Conservation (phyloP, 1,140 invertebrate species). For the Lasioglossum albipes region DNA sequence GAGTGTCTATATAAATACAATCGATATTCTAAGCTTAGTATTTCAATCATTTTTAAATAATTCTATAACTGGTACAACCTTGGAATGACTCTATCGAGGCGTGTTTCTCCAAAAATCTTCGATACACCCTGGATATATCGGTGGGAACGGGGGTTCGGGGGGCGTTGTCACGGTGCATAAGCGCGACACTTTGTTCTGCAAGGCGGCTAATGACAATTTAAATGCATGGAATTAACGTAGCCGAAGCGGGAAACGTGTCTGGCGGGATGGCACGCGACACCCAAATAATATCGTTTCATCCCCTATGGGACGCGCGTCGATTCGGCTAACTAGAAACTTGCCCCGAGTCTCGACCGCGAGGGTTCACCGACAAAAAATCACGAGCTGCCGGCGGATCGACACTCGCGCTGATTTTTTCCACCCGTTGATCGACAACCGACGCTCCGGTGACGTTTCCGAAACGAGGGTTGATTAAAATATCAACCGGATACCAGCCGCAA, state of each 20-base stretch:
- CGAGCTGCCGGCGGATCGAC: constrained; percentile 33
- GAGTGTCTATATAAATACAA: too few relatives aligned
- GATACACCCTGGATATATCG: neutral
- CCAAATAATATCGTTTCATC: constrained; percentile 62
- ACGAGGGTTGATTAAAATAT: neutral
- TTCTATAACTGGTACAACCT: too few relatives aligned
- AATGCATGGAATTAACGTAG: constrained; percentile 69
- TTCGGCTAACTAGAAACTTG: constrained; percentile 61
- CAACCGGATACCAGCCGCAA: too few relatives aligned
- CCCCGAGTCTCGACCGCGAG: constrained; percentile 47
- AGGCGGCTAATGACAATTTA: constrained; percentile 67
- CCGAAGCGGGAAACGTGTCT: constrained; percentile 39
- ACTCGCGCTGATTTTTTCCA: constrained; percentile 38
- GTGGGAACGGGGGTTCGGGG: neutral
- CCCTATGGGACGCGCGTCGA: constrained; percentile 45
- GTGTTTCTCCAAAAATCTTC: neutral
- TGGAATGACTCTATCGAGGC: too few relatives aligned
- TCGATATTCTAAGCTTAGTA: too few relatives aligned
- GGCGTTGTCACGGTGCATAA: constrained; percentile 12
- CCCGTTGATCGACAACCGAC: constrained; percentile 3
- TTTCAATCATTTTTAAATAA: too few relatives aligned
- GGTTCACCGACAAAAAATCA: constrained; percentile 55
- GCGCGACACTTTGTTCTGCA: constrained; percentile 41
- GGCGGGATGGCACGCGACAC: constrained; percentile 6
- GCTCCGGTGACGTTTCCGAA: neutral